Evolutionary conservation across 64 coral and sea anemone species (phyloP), one percentile per base, ranked within the genome.

Genomic region (Acropora yongei): DNA sequence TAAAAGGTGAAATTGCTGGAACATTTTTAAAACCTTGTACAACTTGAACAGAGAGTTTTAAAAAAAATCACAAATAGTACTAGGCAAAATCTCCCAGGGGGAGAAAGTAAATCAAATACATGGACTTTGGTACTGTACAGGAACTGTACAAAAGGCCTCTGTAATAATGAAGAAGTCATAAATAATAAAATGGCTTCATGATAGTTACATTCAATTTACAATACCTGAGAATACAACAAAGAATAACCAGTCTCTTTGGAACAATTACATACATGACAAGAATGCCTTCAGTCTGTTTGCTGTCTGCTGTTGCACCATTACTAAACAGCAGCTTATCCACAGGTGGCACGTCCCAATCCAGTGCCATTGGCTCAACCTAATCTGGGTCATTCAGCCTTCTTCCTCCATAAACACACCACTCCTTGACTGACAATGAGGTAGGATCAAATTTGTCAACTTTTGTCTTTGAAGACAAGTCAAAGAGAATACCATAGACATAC

Each of bases 371-470:
- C 60, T 99, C 97, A 3, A 99, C 97, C 0, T 92, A 13, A 43
- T 99, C 97, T 39, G 94, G 94, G 44, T 99, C 84, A 57, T 96
- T 80, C 1, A 99, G 42, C 44, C 93, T 88, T 30, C 93, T 79
- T 4, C 94, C 91, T 40, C 94, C 91, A 88, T 99, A 99, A 55
- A 99, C 94, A 80, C 97, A 99, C 97, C 97, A 99, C 48, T 99
- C 97, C n/a, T 96, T 93, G 60, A 99, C 83, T 42, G 87, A 75
- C 4, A 95, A 92, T 0, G 91, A 71, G 17, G 61, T 95, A 2
- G 92, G 73, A 49, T 91, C 91, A 68, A 88, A 86, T 39, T 67
- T 53, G 8, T 49, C 82, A 41, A 94, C 72, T 90, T 94, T 57
- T 92, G n/a, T 95, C 42, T 96, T 96, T 1, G 91, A 69, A 74